These are phyloP conservation scores for Lucilia cuprina DNA, from an alignment of 1,140 invertebrate genomes.

Conservation along the genomic window DNA sequence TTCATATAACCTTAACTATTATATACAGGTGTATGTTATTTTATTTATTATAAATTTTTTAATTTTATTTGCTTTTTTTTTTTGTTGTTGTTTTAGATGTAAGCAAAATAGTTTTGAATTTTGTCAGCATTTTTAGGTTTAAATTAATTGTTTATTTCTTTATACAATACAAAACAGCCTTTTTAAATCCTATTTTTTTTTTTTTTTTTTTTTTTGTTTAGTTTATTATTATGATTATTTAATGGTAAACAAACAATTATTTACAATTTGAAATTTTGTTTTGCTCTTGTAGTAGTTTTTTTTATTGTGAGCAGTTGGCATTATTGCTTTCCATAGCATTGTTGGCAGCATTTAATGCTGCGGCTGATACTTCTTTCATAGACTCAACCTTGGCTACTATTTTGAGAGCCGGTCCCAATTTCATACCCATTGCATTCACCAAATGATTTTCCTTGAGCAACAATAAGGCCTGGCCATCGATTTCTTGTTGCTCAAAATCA, in stretches of 20 bases:
- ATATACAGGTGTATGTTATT: too few species aligned
- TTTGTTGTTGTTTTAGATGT: too few species aligned
- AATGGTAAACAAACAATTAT: not conserved
- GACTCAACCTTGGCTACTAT: slow-evolving; percentile 76
- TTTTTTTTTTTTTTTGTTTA: too few species aligned
- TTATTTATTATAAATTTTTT: too few species aligned
- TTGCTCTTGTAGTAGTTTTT: not conserved
- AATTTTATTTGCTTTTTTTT: too few species aligned
- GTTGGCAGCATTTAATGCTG: slow-evolving; percentile 32
- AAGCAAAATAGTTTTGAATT: too few species aligned
- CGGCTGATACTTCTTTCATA: slow-evolving; percentile 55
- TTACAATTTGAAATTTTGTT: not conserved
- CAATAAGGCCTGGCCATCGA: slow-evolving; percentile 93
- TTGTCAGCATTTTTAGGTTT: not conserved
- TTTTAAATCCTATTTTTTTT: not conserved
- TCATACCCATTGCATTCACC: slow-evolving; percentile 93
- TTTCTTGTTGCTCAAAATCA: slow-evolving; percentile 94
- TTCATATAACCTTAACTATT: too few species aligned
- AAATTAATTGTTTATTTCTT: not conserved
- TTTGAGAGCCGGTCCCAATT: slow-evolving; percentile 92
- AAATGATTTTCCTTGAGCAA: slow-evolving; percentile 94
- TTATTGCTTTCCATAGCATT: slow-evolving; percentile 14
- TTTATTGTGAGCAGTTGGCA: not conserved
- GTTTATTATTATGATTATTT: not conserved
- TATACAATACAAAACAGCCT: not conserved